Evolutionary conservation across 2,113 vertebrate species (phyloP), one percentile per base, ranked within the genome.

Genomic region (Meriones unguiculatus): DNA sequence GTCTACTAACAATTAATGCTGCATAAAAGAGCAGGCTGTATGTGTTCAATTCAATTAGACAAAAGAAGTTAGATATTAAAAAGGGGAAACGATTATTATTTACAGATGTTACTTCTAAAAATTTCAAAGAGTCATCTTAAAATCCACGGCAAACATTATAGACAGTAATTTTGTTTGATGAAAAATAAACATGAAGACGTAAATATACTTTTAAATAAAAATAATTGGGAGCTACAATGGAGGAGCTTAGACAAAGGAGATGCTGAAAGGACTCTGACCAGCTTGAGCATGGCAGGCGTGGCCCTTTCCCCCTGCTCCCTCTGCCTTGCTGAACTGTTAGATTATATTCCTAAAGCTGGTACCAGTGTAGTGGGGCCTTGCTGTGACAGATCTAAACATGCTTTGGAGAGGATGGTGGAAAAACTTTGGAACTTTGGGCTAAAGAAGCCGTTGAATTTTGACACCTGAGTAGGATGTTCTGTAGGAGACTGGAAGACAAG

Each of bases 111-210:
- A 67, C 72, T 10, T 54, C 59, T 86, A 35, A 22, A 92, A 64
- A 38, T 12, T 65, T 73, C n/a, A 94, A 57, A 92, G 20, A 64
- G 20, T 70, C 38, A 88, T n/a, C 28, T 70, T 69, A 78, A 91
- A 88, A 94, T 85, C 69, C 50, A 95, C 52, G 13, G 73, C 50
- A 87, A 87, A 92, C 57, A 82, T 70, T 50, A 91, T 50, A 32
- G 57, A 41, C 73, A 96, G 65, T 81, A 82, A 87, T 87, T 90
- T 84, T 62, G 24, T 28, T 28, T 81, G 81, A 17, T 93, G 80
- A 81, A 86, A 84, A 80, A 54, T 28, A 84, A 62, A 91, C 24
- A 59, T 38, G 80, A 14, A 88, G 12, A 77, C 35, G 15, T 80
- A 80, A 96, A 86, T 30, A 52, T 12, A 18, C n/a, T 89, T 87